A percentile compares a stretch with the other conserved stretches of the same genome.
Conservation (phyloP, 92 coral and sea anemone species). For the Chrysogorgia sp. region DNA sequence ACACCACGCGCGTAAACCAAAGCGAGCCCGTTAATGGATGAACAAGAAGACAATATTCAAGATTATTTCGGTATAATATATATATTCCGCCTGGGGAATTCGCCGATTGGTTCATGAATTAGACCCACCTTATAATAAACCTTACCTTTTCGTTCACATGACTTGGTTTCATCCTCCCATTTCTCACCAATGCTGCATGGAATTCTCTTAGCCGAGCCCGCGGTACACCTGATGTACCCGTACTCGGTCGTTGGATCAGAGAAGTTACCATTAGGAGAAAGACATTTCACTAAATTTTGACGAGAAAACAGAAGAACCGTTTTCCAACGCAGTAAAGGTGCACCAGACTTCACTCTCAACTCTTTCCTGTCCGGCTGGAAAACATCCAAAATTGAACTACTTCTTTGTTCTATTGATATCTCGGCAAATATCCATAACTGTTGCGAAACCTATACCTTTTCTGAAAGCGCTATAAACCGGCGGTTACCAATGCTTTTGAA, state of each 20-base stretch:
- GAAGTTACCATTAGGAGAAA: constrained; percentile 79
- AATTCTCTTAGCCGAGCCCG: constrained; percentile 74
- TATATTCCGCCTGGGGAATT: too few species aligned
- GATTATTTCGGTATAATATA: too few species aligned
- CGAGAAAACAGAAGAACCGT: neutral
- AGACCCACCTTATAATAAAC: neutral
- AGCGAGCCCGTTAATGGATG: too few species aligned
- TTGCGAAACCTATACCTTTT: too few species aligned
- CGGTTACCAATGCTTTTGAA: too few species aligned
- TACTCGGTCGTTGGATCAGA: constrained; percentile 78
- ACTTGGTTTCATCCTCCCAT: constrained; percentile 77
- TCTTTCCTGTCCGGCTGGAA: too few species aligned
- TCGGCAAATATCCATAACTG: too few species aligned
- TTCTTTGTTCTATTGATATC: too few species aligned
- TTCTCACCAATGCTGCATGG: constrained; percentile 85
- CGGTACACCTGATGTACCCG: constrained; percentile 81
- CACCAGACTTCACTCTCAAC: neutral
- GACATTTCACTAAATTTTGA: constrained; percentile 70
- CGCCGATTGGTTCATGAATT: too few species aligned
- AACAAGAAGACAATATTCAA: neutral
- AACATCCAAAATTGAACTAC: too few species aligned
- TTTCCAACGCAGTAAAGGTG: neutral
- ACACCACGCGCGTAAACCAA: too few species aligned
- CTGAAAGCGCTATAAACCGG: too few species aligned
- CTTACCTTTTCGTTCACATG: constrained; percentile 91